These are phyloP conservation scores for Aplocera efformata DNA, from an alignment of 2,888 invertebrate species.

Conservation along the genomic window DNA sequence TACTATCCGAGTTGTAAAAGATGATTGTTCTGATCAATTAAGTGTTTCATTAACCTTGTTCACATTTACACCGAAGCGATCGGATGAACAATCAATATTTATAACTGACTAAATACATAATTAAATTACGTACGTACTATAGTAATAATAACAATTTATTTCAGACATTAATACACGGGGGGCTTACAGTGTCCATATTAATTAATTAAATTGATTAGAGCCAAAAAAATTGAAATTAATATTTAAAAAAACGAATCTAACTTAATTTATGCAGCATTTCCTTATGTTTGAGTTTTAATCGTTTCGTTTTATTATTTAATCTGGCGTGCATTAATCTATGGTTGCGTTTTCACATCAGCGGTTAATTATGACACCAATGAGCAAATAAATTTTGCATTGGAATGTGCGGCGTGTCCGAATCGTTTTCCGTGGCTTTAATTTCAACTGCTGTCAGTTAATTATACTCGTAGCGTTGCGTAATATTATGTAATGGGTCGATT, in stretches of 20 bases:
- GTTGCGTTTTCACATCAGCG: constrained; percentile 13
- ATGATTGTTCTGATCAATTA: neutral
- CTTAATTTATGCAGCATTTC: neutral
- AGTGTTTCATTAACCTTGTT: constrained; percentile 1
- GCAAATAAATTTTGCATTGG: constrained; percentile 29
- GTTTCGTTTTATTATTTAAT: neutral
- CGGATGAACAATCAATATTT: constrained; percentile 3
- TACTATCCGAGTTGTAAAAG: constrained; percentile 3
- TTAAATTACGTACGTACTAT: too few relatives aligned
- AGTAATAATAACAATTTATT: too few relatives aligned
- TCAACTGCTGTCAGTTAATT: constrained; percentile 6
- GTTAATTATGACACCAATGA: constrained; percentile 27
- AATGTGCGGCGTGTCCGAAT: constrained; percentile 28
- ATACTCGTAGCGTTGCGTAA: neutral
- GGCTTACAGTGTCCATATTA: too few relatives aligned
- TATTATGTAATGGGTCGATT: neutral
- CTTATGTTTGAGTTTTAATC: too few relatives aligned
- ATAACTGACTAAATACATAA: too few relatives aligned
- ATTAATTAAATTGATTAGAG: too few relatives aligned
- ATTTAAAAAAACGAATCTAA: neutral
- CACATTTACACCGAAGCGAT: constrained; percentile 6
- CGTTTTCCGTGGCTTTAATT: constrained; percentile 30
- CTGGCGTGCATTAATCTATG: neutral
- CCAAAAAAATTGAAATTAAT: too few relatives aligned
- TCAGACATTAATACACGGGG: too few relatives aligned